A percentile compares a stretch with the other conserved stretches of the same genome.
These are phyloP conservation scores for Apis florea DNA, from an alignment of 1,140 invertebrate species.

Conservation along the genomic window DNA sequence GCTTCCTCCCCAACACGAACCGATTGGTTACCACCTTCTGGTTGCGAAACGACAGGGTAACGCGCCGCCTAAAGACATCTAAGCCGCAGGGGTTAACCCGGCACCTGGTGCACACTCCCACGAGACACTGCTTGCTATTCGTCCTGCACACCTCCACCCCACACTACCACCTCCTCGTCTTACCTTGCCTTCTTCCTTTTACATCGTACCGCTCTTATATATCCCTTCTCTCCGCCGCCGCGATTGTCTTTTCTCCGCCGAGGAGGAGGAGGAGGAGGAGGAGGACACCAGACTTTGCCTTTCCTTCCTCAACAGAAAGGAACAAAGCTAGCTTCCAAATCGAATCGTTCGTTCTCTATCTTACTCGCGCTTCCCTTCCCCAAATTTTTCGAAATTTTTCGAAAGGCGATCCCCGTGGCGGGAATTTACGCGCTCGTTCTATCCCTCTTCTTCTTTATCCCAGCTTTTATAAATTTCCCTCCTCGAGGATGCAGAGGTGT, in stretches of 20 bases:
- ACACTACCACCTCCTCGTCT: constrained; percentile 46
- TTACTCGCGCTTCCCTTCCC: too few species aligned
- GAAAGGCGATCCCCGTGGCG: too few species aligned
- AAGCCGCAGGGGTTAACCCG: constrained; percentile 77
- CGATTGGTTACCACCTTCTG: constrained; percentile 68
- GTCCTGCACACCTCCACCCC: constrained; percentile 66
- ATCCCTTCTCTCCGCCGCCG: too few species aligned
- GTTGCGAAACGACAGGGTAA: constrained; percentile 66
- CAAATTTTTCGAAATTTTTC: background rate
- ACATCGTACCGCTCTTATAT: constrained; percentile 50
- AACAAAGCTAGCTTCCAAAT: too few species aligned
- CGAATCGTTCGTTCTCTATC: too few species aligned
- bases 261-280: background rate
- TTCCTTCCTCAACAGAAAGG: too few species aligned
- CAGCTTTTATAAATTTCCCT: background rate
- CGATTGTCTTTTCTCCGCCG: constrained; percentile 48
- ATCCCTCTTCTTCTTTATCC: too few species aligned
- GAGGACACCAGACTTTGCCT: too few species aligned
- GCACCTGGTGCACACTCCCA: constrained; percentile 78
- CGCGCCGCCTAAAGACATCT: constrained; percentile 72
- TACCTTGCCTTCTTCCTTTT: constrained; percentile 54
- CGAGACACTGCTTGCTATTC: constrained; percentile 77
- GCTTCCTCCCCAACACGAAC: constrained; percentile 59
- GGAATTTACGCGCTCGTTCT: too few species aligned
- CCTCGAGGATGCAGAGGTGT: background rate